Evolutionary conservation across 2,113 vertebrate species (phyloP), one percentile per base, ranked within the genome.

Genomic region (Ariopsis seemanni): DNA sequence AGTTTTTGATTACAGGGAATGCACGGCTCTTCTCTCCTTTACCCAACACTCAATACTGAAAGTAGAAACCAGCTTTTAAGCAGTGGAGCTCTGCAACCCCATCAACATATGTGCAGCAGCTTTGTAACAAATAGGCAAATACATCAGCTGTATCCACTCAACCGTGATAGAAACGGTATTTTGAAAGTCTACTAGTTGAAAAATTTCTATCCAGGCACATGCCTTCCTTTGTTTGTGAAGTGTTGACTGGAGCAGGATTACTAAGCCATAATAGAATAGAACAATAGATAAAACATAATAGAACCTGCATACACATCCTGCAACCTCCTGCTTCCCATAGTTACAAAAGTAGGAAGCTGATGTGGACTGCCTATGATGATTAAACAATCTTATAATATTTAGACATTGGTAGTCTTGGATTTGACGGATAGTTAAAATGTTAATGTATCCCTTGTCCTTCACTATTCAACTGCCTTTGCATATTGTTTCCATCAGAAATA

Each of bases 291-390:
- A 74, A 74, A 50, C 42, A 75, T 22, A 52, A 52, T 75, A 52
- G 22, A 34, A 81, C 1, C 17, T 81, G 78, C 22, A 77, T 17
- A 60, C n/a, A 81, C 55, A 81, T 81, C 78, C 78, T 81, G 27
- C 55, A 81, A 34, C 53, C 55, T 60, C 17, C 55, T 1, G 25
- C 53, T 60, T 60, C 55, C 78, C 27, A 22, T 5, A 34, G 18
- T 81, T 81, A 81, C 78, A 81, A 81, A 81, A 60, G 78, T 17
- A 60, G 78, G 55, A 81, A 58, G 78, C 27, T 58, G 58, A 58
- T 5, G n/a, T 58, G 55, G n/a, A 30, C n/a, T 58, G 55, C 52
- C 55, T 60, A 20, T 55, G 53, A 80, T 34, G 27, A 58, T 34
- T 55, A 58, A 42, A 58, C 10, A 57, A 53, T 12, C 53, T n/a